Base-by-base conservation (phyloP, 2,888 invertebrate genomes). In the Sinelater perroti region DNA sequence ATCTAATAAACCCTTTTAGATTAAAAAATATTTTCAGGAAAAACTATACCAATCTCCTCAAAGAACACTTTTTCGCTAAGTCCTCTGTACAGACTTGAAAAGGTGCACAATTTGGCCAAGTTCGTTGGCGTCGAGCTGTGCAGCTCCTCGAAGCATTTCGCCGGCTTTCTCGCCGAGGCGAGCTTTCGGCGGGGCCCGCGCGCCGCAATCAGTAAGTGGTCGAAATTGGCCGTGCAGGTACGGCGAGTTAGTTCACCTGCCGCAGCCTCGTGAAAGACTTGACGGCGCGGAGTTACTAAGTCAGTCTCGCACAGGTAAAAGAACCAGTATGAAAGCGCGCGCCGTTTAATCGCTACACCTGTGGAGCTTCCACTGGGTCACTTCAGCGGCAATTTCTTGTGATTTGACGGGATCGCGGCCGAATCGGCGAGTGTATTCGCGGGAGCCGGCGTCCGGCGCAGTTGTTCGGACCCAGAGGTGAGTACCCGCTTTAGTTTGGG, bases 281-380 rank as follows among this genome's bases (percentile, higher is more conserved):
- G 63, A 55, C 61, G 59, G 56, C 52, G 63, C 53, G 61, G 62
- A 60, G 67, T 67, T 62, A 65, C 62, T 64, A 67, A 67, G 66
- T 67, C 66, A 66, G 65, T 65, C 62, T 61, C 61, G 61, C 56
- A 61, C 67, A 67, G 67, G 62, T 65, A 64, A 63, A 65, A 63
- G 63, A 61, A 59, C 45, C 61, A 59, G 58, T 58, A 58, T 47
- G 53, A 54, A 54, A 58, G 49, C 54, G 53, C 50, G 58, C 49
- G 47, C 58, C 58, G 58, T 54, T 54, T 58, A 58, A 58, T 58
- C 58, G 53, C 44, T 58, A 58, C 58, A 58, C 58, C 58, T 58
- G 58, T 50, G 53, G 45, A 54, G 54, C 46, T 58, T 61, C 56
- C 51, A 56, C 52, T 58, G 44, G 60, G 51, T 58, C 60, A 60